Base-by-base conservation (phyloP, 2,888 invertebrate genomes). In the Scrobipalpa costella region DNA sequence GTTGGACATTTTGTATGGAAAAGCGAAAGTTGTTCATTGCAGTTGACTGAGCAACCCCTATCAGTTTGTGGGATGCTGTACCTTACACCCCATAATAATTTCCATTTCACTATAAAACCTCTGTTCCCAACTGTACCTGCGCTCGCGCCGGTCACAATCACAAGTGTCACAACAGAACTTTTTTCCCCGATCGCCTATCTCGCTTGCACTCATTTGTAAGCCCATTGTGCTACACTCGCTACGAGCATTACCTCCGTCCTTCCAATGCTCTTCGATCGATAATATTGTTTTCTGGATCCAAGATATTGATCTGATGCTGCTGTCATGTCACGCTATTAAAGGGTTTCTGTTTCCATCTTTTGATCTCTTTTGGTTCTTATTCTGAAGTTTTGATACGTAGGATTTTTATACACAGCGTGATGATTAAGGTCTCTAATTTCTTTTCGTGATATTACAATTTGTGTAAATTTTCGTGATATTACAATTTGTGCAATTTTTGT, bases 251-350 rank as follows among this genome's bases (percentile, higher is more conserved):
- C 71, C 76, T 80, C 80, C 81, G 72, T 76, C 38, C 36, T 6
- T 57, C 38, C 6, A 13, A 52, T 52, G 27, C 21, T 72, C 76
- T 71, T 72, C 75, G 73, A 77, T 78, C 81, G 86, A 85, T 85
- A 83, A 83, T 84, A 85, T 85, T 85, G 85, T 86, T 21, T 80
- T 81, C 71, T 79, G 75, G 76, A 75, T 77, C 76, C 73, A 69
- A 74, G 84, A 85, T 84, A 71, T 71, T 61, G 74, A 85, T 85
- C 84, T 68, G 71, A 69, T 75, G n/a, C 40, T 59, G 21, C 52
- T 59, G 59, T 59, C 40, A 19, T 19, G 40, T 59, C 19, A 38
- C 40, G 40, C 40, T 40, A 13, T 21, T 40, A 27, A 27, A 27
- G 27, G 27, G 27, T 27, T 27, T 27, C 27, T 27, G 27, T 27